Base-by-base conservation (phyloP, 1,140 invertebrate species). In the Ectropis grisescens region DNA sequence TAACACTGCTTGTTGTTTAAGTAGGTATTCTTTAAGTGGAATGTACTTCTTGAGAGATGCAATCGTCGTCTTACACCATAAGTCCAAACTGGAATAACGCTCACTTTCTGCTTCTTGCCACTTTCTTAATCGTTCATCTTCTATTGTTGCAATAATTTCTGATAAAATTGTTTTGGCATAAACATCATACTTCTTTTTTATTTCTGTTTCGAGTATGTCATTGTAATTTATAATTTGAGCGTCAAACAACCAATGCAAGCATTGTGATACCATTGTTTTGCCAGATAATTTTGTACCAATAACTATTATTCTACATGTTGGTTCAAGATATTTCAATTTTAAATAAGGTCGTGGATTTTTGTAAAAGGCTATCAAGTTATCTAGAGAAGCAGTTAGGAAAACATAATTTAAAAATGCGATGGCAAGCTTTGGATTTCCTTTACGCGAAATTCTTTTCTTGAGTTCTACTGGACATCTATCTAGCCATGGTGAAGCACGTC, bases 391-490 rank as follows among this genome's bases (percentile, higher is more conserved):
- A 10, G 88, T 43, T 16, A 87, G 83, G 52, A 82, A 88, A 9
- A 88, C 62, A 45, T 85, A 82, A 56, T 86, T 85, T 55, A 87
- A 80, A 41, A 88, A 86, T 29, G 72, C 69, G 1, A 87, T 82
- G 7, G 84, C 79, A 53, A 78, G 81, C 47, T 84, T 80, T 1
- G 74, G 40, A 12, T 56, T 50, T 29, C 86, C 87, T 26, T 66
- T 49, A 9, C 62, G 37, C 28, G 67, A 61, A 16, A 45, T 58
- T 8, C 86, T 82, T 28, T 81, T 66, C 24, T 74, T 74, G 29
- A 88, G 59, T 45, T 86, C 80, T 1, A 88, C 86, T 1, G 87
- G 87, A 48, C 87, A 89, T 53, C 76, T 70, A 23, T 75, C 82
- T 22, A 72, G 80, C 86, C 86, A 88, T 10, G 74, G 53, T 6